These are phyloP conservation scores for Eubasilissa regina DNA, from an alignment of 1,140 invertebrate genomes.

Conservation along the genomic window DNA sequence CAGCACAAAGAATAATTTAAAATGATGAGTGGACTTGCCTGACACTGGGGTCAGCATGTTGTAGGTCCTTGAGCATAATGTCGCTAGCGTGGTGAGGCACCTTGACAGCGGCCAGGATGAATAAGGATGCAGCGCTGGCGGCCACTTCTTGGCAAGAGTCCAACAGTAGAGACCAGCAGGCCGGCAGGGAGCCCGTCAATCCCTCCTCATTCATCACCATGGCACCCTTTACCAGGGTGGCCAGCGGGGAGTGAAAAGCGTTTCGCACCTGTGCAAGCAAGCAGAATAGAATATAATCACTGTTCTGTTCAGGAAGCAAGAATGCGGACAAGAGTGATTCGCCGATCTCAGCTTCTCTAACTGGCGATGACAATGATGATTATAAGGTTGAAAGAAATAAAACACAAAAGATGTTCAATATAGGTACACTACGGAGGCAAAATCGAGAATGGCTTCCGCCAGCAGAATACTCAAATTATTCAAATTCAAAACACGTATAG, in stretches of 20 bases:
- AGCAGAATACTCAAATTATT: no score
- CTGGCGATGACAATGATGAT: no score
- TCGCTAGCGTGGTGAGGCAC: conserved; percentile 89
- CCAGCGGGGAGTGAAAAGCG: conserved; percentile 92
- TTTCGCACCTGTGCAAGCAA: conserved; percentile 77
- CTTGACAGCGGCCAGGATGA: conserved; percentile 93
- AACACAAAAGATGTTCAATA: no score
- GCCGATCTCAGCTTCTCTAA: no score
- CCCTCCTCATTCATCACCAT: conserved; percentile 91
- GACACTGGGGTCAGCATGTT: conserved; percentile 85
- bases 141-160: conserved; percentile 86
- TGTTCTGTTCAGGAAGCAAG: no score
- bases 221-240: conserved; percentile 92
- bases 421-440: no score
- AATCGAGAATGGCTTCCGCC: no score
- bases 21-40: conserved; percentile 72
- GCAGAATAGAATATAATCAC: no score
- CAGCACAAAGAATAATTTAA: no score
- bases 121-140: conserved; percentile 88
- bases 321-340: no score
- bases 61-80: conserved; percentile 89
- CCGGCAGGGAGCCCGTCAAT: conserved; percentile 89
- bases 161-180: conserved; percentile 95
- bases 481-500: no score
- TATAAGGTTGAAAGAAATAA: no score